Conservation (phyloP, 1,140 invertebrate species). For the Zeugodacus cucurbitae region DNA sequence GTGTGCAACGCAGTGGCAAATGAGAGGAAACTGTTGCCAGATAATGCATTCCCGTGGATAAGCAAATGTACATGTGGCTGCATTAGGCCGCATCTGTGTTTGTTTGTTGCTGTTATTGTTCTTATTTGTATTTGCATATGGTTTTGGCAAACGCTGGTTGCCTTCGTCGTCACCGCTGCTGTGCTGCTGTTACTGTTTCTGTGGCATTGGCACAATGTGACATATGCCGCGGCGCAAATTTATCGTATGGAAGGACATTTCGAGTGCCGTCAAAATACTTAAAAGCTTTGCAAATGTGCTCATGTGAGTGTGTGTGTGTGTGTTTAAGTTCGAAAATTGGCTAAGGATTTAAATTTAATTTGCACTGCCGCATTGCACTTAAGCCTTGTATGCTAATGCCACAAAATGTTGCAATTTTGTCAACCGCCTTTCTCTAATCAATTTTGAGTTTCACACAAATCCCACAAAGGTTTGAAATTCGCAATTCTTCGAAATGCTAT, state of each 20-base stretch:
- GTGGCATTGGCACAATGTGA: not conserved
- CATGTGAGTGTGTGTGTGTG: not conserved
- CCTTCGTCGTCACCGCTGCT: not conserved
- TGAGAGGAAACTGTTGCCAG: constrained; percentile 34
- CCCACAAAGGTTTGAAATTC: not conserved
- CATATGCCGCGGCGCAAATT: constrained; percentile 12
- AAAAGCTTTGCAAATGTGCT: not conserved
- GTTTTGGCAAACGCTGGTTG: not conserved
- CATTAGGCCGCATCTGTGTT: not conserved
- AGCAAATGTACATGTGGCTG: not conserved
- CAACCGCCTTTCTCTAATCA: not conserved
- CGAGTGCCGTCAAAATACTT: not conserved
- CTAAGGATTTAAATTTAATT: constrained; percentile 34
- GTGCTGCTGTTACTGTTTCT: not conserved
- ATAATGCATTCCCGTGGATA: constrained; percentile 36
- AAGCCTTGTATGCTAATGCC: not conserved
- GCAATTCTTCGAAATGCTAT: not conserved
- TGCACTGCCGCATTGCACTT: not conserved
- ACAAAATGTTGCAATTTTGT: not conserved
- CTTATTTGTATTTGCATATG: constrained; percentile 1
- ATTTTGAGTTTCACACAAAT: not conserved
- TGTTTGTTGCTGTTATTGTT: not conserved
- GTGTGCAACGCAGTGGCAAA: constrained; percentile 30
- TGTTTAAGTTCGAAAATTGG: not conserved
- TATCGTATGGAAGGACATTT: constrained; percentile 14